A percentile compares a stretch with the other conserved stretches of the same genome.
Conservation (phyloP, 2,113 vertebrate genomes). For the Plectropomus leopardus region DNA sequence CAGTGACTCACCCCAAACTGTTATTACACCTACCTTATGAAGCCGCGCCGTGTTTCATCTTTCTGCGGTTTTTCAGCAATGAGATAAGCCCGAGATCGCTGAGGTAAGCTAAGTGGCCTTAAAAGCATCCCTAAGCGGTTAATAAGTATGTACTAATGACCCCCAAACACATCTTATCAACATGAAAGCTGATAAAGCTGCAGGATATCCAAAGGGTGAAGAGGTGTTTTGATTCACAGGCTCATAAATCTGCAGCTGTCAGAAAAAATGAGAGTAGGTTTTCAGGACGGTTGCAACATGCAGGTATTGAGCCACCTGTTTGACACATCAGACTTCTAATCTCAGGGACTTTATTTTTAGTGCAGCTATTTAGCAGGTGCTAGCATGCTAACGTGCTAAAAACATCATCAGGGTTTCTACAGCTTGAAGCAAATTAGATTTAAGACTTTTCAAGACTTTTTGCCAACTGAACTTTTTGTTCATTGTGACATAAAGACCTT, state of each 20-base stretch:
- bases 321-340: conserved; percentile 14
- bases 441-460: no score
- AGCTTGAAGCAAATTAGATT: no score
- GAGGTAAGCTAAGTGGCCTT: conserved; percentile 77
- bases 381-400: neutral
- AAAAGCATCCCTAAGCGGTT: conserved; percentile 77
- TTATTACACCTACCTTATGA: conserved; percentile 76
- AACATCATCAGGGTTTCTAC: no score
- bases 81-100: conserved; percentile 74
- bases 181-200: conserved; percentile 66
- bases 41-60: conserved; percentile 68
- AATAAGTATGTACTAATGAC: conserved; percentile 82
- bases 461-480: no score
- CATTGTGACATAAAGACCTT: no score
- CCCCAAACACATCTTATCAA: conserved; percentile 76
- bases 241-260: conserved; percentile 63
- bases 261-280: conserved; percentile 39
- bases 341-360: neutral
- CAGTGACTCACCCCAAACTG: conserved; percentile 76
- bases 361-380: neutral
- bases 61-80: conserved; percentile 57
- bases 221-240: conserved; percentile 42
- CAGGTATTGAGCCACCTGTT: conserved; percentile 25
- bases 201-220: conserved; percentile 55
- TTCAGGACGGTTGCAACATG: conserved; percentile 26